These are phyloP conservation scores for Melanotaenia nigrans DNA, from an alignment of 2,797 vertebrate genomes.

Conservation along the genomic window DNA sequence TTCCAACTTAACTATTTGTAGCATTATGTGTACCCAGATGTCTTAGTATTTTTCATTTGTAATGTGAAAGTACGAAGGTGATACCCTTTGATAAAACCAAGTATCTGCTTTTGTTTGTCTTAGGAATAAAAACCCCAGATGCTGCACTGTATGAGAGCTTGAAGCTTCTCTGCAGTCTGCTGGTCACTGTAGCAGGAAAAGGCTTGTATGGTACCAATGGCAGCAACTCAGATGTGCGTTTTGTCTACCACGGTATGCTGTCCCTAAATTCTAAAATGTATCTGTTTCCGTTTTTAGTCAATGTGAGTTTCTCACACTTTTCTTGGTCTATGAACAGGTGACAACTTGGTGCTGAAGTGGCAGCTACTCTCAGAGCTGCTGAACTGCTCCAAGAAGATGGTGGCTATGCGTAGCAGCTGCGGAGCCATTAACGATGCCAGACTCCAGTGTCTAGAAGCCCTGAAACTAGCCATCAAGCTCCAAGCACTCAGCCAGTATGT, in stretches of 20 bases:
- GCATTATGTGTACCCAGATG: background rate
- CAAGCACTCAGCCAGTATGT: conserved; percentile 86
- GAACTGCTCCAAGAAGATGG: conserved; percentile 85
- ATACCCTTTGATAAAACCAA: background rate
- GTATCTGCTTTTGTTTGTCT: background rate
- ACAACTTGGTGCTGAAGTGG: conserved; percentile 92
- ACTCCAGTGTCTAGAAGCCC: conserved; percentile 90
- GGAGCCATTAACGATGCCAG: conserved; percentile 89
- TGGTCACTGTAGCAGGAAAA: conserved; percentile 87
- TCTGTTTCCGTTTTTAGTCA: background rate
- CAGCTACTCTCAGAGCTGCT: conserved; percentile 89
- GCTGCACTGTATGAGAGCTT: conserved; percentile 85
- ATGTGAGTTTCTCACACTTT: background rate
- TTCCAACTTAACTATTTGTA: background rate
- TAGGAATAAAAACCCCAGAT: conserved; percentile 87
- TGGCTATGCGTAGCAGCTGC: conserved; percentile 78
- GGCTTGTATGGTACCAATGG: conserved; percentile 78
- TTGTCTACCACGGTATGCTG: conserved; percentile 85
- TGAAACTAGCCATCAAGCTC: conserved; percentile 89
- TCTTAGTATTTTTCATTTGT: conserved; percentile 1
- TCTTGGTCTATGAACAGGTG: conserved; percentile 73
- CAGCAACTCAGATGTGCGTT: conserved; percentile 69
- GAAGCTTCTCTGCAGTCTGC: conserved; percentile 89
- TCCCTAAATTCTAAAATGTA: background rate
- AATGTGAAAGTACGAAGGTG: background rate